phyloP scores from a whole-genome alignment of 2,888 invertebrate genomes.

The Andrena dorsata region DNA sequence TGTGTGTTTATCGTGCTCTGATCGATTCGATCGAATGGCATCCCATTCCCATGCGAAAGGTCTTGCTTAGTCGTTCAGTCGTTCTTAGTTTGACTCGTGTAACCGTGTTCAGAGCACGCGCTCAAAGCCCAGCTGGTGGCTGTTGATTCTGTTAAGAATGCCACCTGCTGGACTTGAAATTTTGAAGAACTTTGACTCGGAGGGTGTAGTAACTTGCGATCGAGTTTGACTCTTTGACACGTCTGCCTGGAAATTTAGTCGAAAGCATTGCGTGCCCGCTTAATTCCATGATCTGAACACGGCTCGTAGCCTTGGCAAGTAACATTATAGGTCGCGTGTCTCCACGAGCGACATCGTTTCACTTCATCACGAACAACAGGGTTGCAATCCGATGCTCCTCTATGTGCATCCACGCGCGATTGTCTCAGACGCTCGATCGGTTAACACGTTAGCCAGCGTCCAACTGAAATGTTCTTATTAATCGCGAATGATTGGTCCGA shows the following conservation, averaged over 20 bases:
- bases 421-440: constrained; percentile 59
- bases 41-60: not conserved
- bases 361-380: not conserved
- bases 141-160: not conserved
- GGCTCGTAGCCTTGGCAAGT: not conserved
- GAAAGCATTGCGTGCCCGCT: not conserved
- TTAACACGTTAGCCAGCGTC: constrained; percentile 4
- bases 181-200: no score
- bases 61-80: not conserved
- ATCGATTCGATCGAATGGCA: not conserved
- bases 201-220: no score
- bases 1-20: not conserved
- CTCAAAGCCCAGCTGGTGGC: not conserved
- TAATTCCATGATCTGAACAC: not conserved
- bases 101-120: not conserved
- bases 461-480: not conserved
- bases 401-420: constrained; percentile 52
- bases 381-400: not conserved
- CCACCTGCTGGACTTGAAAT: no score
- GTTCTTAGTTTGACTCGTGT: not conserved
- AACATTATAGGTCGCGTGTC: constrained; percentile 2
- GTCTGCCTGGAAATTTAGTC: no score
- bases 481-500: no score
- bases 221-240: no score
- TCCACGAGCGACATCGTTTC: constrained; percentile 6